These are phyloP conservation scores for Adelphocoris suturalis DNA, from an alignment of 2,888 invertebrate species.

Conservation along the genomic window DNA sequence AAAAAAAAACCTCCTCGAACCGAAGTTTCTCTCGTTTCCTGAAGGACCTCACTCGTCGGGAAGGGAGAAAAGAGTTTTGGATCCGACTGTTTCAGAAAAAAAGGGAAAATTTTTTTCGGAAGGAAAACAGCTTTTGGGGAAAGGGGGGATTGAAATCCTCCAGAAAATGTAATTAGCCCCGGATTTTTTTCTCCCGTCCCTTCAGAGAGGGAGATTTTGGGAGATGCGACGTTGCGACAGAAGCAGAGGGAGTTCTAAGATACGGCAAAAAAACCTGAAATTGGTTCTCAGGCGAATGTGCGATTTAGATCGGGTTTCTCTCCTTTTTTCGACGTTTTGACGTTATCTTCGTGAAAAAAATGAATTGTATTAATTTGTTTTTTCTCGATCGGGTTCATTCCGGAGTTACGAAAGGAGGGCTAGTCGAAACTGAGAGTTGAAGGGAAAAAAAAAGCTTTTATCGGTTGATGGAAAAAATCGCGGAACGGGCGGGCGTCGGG, in stretches of 20 bases:
- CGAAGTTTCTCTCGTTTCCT: constrained; percentile 31
- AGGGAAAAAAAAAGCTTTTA: neutral
- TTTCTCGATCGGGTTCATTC: neutral
- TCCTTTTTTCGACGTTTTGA: constrained; percentile 27
- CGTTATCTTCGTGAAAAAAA: constrained; percentile 25
- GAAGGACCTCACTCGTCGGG: neutral
- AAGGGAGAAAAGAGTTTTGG: neutral
- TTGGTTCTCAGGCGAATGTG: constrained; percentile 9
- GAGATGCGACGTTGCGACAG: constrained; percentile 4
- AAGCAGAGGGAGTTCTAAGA: neutral
- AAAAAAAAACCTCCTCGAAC: neutral
- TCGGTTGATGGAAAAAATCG: neutral
- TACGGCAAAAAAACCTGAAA: neutral
- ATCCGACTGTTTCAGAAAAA: constrained; percentile 16
- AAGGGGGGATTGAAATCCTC: constrained; percentile 7
- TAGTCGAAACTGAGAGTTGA: neutral
- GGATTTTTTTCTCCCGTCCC: neutral
- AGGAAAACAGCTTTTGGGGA: neutral
- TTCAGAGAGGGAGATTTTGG: neutral
- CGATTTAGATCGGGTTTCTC: constrained; percentile 32
- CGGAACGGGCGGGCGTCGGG: neutral
- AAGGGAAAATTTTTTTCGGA: neutral
- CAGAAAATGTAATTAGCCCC: constrained; percentile 24
- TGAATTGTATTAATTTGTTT: constrained; percentile 27
- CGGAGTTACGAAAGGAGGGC: neutral